Percentiles rank a stretch among this genome's conserved stretches.
These are phyloP conservation scores for Nesogale talazaci DNA, from an alignment of 2,113 vertebrate genomes.

Conservation along the genomic window DNA sequence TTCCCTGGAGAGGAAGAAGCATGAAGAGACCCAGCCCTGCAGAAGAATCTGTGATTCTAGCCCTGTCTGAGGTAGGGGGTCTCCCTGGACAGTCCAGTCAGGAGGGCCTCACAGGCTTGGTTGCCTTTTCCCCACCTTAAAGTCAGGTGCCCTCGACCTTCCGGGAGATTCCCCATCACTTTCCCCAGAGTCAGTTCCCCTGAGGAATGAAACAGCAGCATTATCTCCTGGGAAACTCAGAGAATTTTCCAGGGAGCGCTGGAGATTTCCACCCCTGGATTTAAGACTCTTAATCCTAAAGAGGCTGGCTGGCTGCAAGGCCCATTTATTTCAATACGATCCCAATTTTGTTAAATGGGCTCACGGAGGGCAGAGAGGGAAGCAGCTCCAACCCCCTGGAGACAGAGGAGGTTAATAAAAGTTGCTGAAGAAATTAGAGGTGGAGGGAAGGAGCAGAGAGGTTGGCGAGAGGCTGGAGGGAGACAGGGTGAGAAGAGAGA, in stretches of 20 bases:
- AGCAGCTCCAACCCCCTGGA: constrained; percentile 31
- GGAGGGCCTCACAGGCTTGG: background rate
- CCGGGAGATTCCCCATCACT: background rate
- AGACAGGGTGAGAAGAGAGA: background rate
- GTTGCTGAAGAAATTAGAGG: constrained; percentile 60
- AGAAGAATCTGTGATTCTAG: background rate
- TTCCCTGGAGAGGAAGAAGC: constrained; percentile 15
- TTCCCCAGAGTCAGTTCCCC: constrained; percentile 14
- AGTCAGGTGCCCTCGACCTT: background rate
- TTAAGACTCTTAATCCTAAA: constrained; percentile 62
- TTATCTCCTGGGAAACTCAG: constrained; percentile 38
- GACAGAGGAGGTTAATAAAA: constrained; percentile 69
- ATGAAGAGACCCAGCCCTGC: background rate
- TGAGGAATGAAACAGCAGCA: constrained; percentile 23
- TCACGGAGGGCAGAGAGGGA: constrained; percentile 51
- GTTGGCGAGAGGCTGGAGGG: background rate
- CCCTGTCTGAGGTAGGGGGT: background rate
- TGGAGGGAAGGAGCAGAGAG: constrained; percentile 3
- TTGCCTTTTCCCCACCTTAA: constrained; percentile 4
- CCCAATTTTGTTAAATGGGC: constrained; percentile 70
- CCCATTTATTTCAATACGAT: constrained; percentile 71
- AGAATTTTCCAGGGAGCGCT: constrained; percentile 48
- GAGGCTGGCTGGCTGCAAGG: constrained; percentile 53
- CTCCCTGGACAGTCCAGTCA: background rate
- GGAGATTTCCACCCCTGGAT: constrained; percentile 60